Evolutionary conservation across 2,888 invertebrate genomes (phyloP).

Genomic region (Sisyra terminalis): DNA sequence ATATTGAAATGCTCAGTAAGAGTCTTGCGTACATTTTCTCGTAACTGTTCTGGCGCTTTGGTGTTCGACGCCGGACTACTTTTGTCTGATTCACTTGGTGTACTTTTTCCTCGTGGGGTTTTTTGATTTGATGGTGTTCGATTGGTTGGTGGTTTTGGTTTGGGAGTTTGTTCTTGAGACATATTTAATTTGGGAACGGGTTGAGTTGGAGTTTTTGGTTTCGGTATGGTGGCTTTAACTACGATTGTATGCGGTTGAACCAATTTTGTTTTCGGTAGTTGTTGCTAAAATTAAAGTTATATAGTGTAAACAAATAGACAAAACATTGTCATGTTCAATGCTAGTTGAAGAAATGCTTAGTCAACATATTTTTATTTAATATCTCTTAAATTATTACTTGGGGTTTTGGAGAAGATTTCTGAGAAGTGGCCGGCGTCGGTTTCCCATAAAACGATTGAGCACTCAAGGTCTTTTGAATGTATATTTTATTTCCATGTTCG

Average conservation of each 20-base stretch:
- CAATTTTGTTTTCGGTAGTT: conserved; percentile 21
- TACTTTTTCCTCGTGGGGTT: conserved; percentile 13
- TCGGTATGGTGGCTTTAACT: conserved; percentile 13
- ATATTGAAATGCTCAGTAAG: conserved; percentile 41
- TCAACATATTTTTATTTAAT: too few species aligned
- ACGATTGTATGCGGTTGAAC: conserved; percentile 13
- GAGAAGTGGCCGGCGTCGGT: not conserved
- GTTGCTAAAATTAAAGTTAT: conserved; percentile 11
- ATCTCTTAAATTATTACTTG: not conserved
- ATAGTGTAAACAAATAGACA: too few species aligned
- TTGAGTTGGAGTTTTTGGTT: conserved; percentile 13
- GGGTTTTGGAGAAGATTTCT: not conserved
- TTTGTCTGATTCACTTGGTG: not conserved
- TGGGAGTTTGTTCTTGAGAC: conserved; percentile 19
- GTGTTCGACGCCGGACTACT: conserved; percentile 1
- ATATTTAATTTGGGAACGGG: conserved; percentile 18
- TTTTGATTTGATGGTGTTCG: conserved; percentile 7
- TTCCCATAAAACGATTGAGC: not conserved
- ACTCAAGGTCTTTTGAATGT: not conserved
- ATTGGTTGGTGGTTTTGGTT: conserved; percentile 8
- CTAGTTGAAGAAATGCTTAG: too few species aligned
- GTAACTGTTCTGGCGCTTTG: conserved; percentile 43
- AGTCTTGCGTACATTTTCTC: conserved; percentile 71
- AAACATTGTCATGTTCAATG: too few species aligned
- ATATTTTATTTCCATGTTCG: not conserved